phyloP scores from a whole-genome alignment of 2,797 vertebrate species.

The Muscicapa comitata region DNA sequence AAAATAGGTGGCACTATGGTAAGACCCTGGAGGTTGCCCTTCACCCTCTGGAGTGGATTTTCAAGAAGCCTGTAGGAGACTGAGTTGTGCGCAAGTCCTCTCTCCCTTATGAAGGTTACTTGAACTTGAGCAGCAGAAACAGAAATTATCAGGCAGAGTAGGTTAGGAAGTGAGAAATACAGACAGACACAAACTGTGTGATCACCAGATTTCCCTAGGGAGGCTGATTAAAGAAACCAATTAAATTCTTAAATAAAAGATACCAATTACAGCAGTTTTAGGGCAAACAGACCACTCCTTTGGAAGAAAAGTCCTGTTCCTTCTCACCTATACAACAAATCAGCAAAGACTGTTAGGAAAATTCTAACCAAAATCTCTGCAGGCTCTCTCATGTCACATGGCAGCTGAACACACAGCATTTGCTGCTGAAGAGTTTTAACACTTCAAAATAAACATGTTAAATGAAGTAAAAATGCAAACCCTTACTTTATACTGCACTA shows the following conservation, averaged over 20 bases:
- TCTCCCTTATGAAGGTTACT: neutral
- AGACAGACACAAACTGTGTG: neutral
- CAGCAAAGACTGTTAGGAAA: neutral
- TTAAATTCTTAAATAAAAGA: neutral
- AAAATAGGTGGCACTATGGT: neutral
- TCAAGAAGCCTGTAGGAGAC: neutral
- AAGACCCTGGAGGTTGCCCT: neutral
- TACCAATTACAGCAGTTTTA: neutral
- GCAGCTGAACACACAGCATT: neutral
- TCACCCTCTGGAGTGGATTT: neutral
- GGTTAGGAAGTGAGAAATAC: neutral
- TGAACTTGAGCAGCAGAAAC: neutral
- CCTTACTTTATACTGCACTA: neutral
- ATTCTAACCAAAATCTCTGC: neutral
- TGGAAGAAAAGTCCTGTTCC: neutral
- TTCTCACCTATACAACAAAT: neutral
- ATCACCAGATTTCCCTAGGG: neutral
- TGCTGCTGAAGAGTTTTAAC: neutral
- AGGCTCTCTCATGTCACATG: neutral
- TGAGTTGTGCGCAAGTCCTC: neutral
- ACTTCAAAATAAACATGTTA: neutral
- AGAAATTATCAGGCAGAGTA: neutral
- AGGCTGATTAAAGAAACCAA: neutral
- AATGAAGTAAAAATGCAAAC: neutral
- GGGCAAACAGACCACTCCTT: neutral